These are phyloP conservation scores for Anniella stebbinsi DNA, from an alignment of 2,797 vertebrate species.

Conservation along the genomic window DNA sequence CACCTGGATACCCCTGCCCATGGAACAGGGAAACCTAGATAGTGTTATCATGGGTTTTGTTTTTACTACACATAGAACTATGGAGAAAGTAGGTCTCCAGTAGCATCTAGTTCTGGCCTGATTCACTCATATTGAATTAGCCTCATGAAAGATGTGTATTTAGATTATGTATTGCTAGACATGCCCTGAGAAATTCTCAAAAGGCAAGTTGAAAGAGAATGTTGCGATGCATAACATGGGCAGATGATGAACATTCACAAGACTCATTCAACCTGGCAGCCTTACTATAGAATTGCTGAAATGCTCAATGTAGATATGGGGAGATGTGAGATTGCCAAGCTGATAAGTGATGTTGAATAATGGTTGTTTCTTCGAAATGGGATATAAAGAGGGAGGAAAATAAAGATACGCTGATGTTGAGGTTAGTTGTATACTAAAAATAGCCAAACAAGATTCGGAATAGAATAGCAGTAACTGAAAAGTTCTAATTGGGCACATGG, in stretches of 20 bases:
- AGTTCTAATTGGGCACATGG: not conserved
- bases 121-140: not conserved
- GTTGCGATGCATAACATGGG: not conserved
- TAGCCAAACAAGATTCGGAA: not conserved
- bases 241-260: not conserved
- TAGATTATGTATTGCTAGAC: too few relatives aligned
- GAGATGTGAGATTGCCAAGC: not conserved
- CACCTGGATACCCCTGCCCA: too few relatives aligned
- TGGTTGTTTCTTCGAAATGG: not conserved
- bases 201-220: too few relatives aligned
- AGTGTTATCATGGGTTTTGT: not conserved
- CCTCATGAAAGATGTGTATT: too few relatives aligned
- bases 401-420: not conserved
- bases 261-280: not conserved
- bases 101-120: not conserved
- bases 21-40: not conserved
- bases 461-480: not conserved
- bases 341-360: not conserved
- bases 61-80: not conserved
- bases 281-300: not conserved
- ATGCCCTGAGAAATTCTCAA: too few relatives aligned
- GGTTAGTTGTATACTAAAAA: not conserved
- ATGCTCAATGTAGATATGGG: not conserved
- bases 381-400: not conserved
- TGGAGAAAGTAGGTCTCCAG: not conserved